Percentiles rank a stretch among this genome's conserved stretches.
phyloP scores from a whole-genome alignment of 2,888 invertebrate genomes.

The Callyntrura sp. region DNA sequence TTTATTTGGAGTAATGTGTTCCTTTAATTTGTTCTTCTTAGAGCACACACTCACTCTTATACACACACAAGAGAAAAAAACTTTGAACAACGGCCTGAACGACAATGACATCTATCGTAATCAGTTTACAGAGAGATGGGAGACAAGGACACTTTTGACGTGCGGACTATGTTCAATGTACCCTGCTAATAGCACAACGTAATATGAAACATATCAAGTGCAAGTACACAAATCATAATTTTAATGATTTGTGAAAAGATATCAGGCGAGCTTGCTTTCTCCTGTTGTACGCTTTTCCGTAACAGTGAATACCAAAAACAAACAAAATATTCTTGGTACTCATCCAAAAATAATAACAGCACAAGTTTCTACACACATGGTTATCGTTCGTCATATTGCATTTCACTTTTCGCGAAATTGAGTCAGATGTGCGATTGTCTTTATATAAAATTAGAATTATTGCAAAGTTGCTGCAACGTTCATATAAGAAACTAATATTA shows the following conservation, averaged over 20 bases:
- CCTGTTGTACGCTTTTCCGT: not conserved
- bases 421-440: not conserved
- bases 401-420: not conserved
- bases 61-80: too few relatives aligned
- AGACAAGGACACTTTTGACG: constrained; percentile 32
- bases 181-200: not conserved
- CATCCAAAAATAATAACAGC: constrained; percentile 48
- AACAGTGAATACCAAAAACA: constrained; percentile 8
- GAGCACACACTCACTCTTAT: too few relatives aligned
- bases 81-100: constrained; percentile 1
- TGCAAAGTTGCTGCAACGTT: too few relatives aligned
- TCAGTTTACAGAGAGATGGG: constrained; percentile 21
- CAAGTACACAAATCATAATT: not conserved
- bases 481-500: too few relatives aligned
- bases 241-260: constrained; percentile 24
- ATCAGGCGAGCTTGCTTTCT: not conserved
- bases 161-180: too few relatives aligned
- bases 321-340: constrained; percentile 46
- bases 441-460: too few relatives aligned
- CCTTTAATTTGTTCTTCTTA: not conserved
- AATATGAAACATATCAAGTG: not conserved
- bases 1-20: constrained; percentile 23
- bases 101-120: constrained; percentile 5
- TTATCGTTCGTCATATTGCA: constrained; percentile 49
- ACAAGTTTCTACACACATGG: constrained; percentile 31